Evolutionary conservation across 2,888 invertebrate species (phyloP).

Genomic region (Sphaeridia pumilis): DNA sequence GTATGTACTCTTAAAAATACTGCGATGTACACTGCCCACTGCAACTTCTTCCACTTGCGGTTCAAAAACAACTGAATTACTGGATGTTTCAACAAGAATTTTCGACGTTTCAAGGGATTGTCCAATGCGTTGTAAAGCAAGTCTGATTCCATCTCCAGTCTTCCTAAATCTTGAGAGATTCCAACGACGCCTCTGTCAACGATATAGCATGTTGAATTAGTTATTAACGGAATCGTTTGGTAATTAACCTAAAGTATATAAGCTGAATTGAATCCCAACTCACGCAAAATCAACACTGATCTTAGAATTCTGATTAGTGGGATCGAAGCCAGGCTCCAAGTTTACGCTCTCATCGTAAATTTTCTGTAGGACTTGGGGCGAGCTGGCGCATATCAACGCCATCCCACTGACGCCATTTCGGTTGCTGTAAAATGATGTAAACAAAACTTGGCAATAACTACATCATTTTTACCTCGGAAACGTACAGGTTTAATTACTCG

Average conservation of each 20-base stretch:
- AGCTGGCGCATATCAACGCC: neutral
- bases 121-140: neutral
- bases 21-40: too few species aligned
- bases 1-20: too few species aligned
- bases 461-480: neutral
- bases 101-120: neutral
- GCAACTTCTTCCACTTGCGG: neutral
- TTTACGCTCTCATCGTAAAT: neutral
- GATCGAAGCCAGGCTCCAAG: neutral
- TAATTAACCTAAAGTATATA: neutral
- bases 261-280: constrained; percentile 1
- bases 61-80: neutral
- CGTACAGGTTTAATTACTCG: neutral
- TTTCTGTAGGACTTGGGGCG: neutral
- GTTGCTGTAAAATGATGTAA: neutral
- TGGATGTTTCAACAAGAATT: neutral
- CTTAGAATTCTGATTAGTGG: neutral
- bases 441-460: neutral
- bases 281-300: neutral
- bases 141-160: neutral
- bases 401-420: neutral
- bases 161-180: neutral
- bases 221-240: neutral
- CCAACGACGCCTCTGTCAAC: neutral
- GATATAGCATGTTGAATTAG: neutral